These are phyloP conservation scores for Triops cancriformis DNA, from an alignment of 1,140 invertebrate genomes.

Conservation along the genomic window DNA sequence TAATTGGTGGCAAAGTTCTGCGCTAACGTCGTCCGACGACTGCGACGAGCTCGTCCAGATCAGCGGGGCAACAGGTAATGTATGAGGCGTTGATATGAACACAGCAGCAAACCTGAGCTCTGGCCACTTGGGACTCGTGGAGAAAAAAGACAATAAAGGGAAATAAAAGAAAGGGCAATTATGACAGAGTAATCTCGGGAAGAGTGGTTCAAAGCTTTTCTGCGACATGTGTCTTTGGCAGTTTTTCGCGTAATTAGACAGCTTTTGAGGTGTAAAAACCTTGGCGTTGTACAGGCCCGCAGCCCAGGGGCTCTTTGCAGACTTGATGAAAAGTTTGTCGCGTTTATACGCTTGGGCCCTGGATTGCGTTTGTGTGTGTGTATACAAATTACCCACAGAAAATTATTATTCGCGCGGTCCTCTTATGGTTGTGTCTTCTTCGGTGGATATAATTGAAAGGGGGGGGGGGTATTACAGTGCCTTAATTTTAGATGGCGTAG, in stretches of 20 bases:
- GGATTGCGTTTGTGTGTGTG: neutral
- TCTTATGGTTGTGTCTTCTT: neutral
- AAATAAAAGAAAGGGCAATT: neutral
- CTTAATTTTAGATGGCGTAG: neutral
- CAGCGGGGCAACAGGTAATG: neutral
- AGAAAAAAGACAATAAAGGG: neutral
- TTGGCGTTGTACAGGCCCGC: neutral
- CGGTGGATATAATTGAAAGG: neutral
- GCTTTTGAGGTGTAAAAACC: neutral
- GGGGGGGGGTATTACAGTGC: neutral
- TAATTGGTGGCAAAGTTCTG: neutral
- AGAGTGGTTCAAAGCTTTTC: neutral
- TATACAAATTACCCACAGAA: neutral
- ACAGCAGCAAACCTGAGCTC: neutral
- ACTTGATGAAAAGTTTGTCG: neutral
- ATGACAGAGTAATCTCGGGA: neutral
- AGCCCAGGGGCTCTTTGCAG: neutral
- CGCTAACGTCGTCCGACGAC: neutral
- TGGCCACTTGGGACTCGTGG: neutral
- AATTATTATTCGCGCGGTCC: neutral
- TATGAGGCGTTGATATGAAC: conserved; percentile 10
- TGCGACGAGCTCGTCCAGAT: neutral
- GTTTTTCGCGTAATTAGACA: neutral
- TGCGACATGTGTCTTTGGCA: neutral
- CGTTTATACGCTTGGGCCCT: neutral